Percentiles rank a stretch among this genome's conserved stretches.
Evolutionary conservation across 2,888 invertebrate genomes (phyloP).

Genomic region (Caenorhabditis afra): DNA sequence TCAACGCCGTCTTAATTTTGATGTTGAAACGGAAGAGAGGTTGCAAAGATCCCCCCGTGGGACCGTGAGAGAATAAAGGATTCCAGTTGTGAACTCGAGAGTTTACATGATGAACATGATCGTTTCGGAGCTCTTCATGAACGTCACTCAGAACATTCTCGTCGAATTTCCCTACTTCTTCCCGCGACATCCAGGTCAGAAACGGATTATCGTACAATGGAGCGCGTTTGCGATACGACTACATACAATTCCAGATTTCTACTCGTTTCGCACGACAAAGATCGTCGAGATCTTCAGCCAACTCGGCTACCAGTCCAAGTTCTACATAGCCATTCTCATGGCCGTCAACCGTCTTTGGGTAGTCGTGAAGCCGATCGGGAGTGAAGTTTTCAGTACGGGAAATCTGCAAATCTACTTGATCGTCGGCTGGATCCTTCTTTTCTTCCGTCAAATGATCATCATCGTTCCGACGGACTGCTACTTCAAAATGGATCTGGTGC

Average conservation of each 20-base stretch:
- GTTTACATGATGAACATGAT: slow-evolving; percentile 46
- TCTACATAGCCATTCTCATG: slow-evolving; percentile 42
- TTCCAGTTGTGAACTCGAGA: slow-evolving; percentile 30
- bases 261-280: slow-evolving; percentile 21
- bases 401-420: slow-evolving; percentile 15
- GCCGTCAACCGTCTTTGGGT: slow-evolving; percentile 43
- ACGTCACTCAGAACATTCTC: slow-evolving; percentile 28
- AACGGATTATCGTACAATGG: too few relatives aligned
- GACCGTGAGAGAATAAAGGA: neutral
- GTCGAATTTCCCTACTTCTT: slow-evolving; percentile 38
- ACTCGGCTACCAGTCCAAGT: slow-evolving; percentile 35
- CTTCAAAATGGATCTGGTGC: slow-evolving; percentile 33
- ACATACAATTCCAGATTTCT: slow-evolving; percentile 5
- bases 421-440: slow-evolving; percentile 23
- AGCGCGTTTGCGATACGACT: neutral
- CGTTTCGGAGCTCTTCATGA: slow-evolving; percentile 38
- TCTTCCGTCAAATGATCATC: slow-evolving; percentile 20
- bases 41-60: neutral
- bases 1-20: slow-evolving; percentile 9
- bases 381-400: slow-evolving; percentile 24
- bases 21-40: slow-evolving; percentile 44
- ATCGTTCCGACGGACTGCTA: slow-evolving; percentile 29
- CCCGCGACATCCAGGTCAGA: slow-evolving; percentile 19
- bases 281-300: slow-evolving; percentile 30
- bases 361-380: slow-evolving; percentile 28